phyloP scores from a whole-genome alignment of 1,140 invertebrate species.

The Bombus picipes region DNA sequence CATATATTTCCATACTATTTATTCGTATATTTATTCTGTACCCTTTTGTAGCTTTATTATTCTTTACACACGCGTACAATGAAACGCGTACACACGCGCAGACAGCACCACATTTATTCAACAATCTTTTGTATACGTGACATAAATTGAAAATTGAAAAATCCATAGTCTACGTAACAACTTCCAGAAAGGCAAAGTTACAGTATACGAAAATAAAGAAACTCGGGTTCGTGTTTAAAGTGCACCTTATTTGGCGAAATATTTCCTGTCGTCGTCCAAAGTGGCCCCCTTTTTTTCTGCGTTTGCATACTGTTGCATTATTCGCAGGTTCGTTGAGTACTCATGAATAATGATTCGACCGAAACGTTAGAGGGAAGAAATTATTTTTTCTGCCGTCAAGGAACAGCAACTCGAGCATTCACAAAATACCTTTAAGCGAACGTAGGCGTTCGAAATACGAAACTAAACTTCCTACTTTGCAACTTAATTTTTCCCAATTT shows the following conservation, averaged over 20 bases:
- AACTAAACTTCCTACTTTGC: not conserved
- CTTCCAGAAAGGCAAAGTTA: too few relatives aligned
- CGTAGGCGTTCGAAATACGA: not conserved
- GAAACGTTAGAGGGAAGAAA: not conserved
- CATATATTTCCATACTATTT: too few relatives aligned
- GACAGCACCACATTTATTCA: too few relatives aligned
- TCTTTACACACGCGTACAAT: too few relatives aligned
- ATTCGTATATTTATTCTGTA: too few relatives aligned
- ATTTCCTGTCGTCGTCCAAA: not conserved
- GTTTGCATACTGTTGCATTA: not conserved
- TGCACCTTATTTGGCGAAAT: not conserved
- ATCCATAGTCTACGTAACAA: not conserved
- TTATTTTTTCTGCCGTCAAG: slow-evolving; percentile 2
- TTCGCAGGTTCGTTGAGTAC: not conserved
- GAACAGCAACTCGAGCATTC: not conserved
- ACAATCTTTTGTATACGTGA: too few relatives aligned
- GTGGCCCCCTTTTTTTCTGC: not conserved
- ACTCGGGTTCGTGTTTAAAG: not conserved
- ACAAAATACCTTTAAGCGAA: not conserved
- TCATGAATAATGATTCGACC: slow-evolving; percentile 6
- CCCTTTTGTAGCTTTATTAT: too few relatives aligned
- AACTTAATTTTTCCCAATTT: too few relatives aligned
- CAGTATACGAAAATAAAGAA: not conserved
- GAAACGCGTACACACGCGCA: too few relatives aligned
- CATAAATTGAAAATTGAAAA: not conserved